A percentile compares a stretch with the other conserved stretches of the same genome.
Evolutionary conservation across 2,113 vertebrate species (phyloP).

Genomic region (Eclectus roratus): DNA sequence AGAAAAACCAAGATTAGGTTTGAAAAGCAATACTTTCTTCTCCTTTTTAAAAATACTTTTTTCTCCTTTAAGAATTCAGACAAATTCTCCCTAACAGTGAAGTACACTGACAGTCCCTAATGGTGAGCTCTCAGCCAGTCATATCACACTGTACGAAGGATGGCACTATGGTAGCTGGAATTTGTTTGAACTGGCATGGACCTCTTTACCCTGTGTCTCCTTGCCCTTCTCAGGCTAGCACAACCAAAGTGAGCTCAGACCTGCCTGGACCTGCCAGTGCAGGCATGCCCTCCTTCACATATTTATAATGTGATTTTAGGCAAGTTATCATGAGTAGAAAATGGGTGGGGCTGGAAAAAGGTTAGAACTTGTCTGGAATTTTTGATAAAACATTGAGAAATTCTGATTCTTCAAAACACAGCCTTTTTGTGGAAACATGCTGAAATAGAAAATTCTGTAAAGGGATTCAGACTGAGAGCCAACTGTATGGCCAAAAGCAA

Average conservation of each 20-base stretch:
- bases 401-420: neutral
- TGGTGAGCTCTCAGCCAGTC: neutral
- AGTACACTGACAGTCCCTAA: neutral
- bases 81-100: neutral
- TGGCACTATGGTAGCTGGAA: neutral
- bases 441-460: neutral
- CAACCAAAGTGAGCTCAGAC: neutral
- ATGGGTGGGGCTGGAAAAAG: neutral
- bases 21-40: neutral
- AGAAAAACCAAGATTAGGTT: neutral
- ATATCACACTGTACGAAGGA: neutral
- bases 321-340: conserved; percentile 5
- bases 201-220: neutral
- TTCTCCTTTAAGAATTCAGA: conserved; percentile 16
- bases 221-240: neutral
- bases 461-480: neutral
- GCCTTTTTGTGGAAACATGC: neutral
- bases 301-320: neutral
- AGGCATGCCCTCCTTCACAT: neutral
- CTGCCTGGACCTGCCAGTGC: neutral
- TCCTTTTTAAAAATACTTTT: neutral
- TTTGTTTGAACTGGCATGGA: neutral
- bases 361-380: conserved; percentile 44
- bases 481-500: neutral
- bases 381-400: conserved; percentile 4